Evolutionary conservation across 2,888 invertebrate species (phyloP), one percentile per base, ranked within the genome.

Genomic region (Orchesellides sinensis): DNA sequence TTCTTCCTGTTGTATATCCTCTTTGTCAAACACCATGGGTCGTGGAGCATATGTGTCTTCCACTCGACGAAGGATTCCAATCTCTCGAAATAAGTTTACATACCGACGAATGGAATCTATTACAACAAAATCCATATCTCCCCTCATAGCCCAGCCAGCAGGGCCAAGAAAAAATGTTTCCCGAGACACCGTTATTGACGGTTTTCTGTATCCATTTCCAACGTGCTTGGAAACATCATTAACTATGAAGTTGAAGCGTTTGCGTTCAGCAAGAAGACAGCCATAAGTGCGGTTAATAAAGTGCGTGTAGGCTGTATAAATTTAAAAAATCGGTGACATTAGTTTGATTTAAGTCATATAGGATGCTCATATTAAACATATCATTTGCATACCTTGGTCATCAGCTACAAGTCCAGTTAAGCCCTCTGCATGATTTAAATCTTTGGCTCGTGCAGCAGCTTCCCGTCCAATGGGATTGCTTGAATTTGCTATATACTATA

Each of bases 151-250:
- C 68, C 52, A 68, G 3, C 52, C 49, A 27, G 17, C 17, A 27
- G 47, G 49, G 27, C 66, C 27, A 1, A 66, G 47, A 47, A 47
- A 66, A 66, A 66, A 66, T 45, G 66, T 66, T 66, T 66, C 66
- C 21, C 8, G 2, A n/a, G 66, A 49, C 27, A 66, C 47, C 3
- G n/a, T 45, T 25, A 66, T 49, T 8, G 47, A 23, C 0, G 27
- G 68, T 49, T 68, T 68, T 21, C 21, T 14, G 17, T 27, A 69
- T 2, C 32, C 52, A 12, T 69, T 32, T 23, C 52, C 52, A 21
- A 69, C 52, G 17, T 21, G 29, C 32, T 69, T 17, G 19, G 68
- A 69, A 49, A 69, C 49, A 21, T 69, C 19, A 52, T 52, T 21
- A 49, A 52, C 49, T 27, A 52, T 29, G 32, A 29, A 21, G 29